Evolutionary conservation across 2,888 invertebrate genomes (phyloP), one percentile per base, ranked within the genome.

Genomic region (Electrophaes corylata): DNA sequence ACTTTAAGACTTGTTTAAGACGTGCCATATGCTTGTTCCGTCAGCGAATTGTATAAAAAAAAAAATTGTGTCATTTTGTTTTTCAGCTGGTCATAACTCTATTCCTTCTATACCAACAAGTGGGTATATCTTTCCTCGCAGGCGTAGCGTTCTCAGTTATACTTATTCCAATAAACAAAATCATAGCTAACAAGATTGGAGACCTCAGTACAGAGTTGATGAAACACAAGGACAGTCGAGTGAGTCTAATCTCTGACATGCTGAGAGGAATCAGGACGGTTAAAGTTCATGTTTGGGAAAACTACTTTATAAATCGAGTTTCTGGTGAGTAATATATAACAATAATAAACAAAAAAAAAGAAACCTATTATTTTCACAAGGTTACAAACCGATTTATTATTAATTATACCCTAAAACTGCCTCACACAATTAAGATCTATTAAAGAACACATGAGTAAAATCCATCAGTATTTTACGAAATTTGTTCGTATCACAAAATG

Each of bases 201-300:
- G 76, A 92, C 49, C 93, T 97, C 29, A 98, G 98, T 71, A 94
- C 94, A 29, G 94, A 95, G 74, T 93, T 99, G 92, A 99, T 99
- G 98, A 90, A 92, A 29, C 94, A 95, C 69, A 99, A 99, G 87
- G 99, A 99, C 86, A 92, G 93, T 18, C 93, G 99, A 68, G 96
- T 99, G 14, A 96, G 96, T 78, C 88, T 97, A 33, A 96, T 98
- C 78, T 95, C 96, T 46, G 99, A 99, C 88, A 92, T 97, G 62
- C 91, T 99, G 57, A 93, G 93, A 67, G 98, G 98, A 14, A 98
- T 99, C 53, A 94, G 96, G 67, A 95, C 96, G 6, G 95, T 99
- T 26, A 99, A 99, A 86, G 92, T 97, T 57, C 96, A 98, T 79
- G 96, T 97, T 12, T 99, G 98, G 98, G 99, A 99, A 85, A 94